Base-by-base conservation (phyloP, 2,888 invertebrate species). In the Netelia inedita region DNA sequence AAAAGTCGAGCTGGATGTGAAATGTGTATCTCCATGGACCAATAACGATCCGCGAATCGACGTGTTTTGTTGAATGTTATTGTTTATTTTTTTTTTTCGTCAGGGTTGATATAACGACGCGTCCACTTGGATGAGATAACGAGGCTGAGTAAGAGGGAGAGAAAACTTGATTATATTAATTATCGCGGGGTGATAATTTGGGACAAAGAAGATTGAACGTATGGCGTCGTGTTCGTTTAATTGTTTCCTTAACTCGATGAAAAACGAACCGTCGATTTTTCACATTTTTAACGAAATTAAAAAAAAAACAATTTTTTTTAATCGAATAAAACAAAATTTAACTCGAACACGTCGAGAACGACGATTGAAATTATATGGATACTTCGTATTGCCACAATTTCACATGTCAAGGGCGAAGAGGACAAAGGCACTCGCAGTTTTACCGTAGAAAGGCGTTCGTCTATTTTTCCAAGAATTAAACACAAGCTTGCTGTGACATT, bases 41-140 rank as follows among this genome's bases (percentile, higher is more conserved):
- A 79, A 59, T 63, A 65, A 80, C 80, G 68, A 72, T 76, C 43
- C 57, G 10, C 61, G 11, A 41, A 41, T 50, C n/a, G 35, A 21
- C 19, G 19, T 19, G 53, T 41, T 16, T 55, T 41, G 6, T 57
- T 43, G 9, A 66, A 66, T 66, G 66, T 21, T 63, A 3, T 19
- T 16, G 5, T 57, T 55, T n/a, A 53, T n/a, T 55, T 1, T n/a
- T 19, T 61, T 35, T 78, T 71, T 63, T 53, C 53, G 61, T 14
- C 53, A 8, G 3, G 57, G 57, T 14, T n/a, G 41, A 21, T 28
- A 50, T 16, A 69, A 69, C 55, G 14, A 16, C n/a, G 9, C 23
- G 16, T 68, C 28, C 53, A 53, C 41, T 72, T 50, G 23, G 14
- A 16, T 16, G 19, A 16, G n/a, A 57, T 57, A 28, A 11, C 5